Conservation (phyloP, 2,888 invertebrate species). For the Nasonia oneida region DNA sequence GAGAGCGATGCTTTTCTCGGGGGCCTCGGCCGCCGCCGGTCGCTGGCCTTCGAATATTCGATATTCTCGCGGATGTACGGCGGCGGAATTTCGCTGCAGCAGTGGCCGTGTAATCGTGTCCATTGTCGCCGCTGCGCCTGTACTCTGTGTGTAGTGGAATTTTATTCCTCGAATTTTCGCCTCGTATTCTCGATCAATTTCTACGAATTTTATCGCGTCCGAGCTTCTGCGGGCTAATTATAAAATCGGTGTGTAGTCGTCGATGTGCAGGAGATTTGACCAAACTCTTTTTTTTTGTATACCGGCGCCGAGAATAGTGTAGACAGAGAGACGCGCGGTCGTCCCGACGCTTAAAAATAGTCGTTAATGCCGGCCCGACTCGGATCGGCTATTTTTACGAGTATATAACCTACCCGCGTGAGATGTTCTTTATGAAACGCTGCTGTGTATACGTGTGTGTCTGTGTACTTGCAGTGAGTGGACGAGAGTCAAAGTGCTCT, state of each 20-base stretch:
- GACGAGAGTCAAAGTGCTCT: constrained; percentile 1
- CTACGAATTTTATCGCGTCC: neutral
- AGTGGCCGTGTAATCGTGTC: constrained; percentile 16
- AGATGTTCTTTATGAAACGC: constrained; percentile 25
- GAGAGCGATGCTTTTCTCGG: constrained; percentile 53
- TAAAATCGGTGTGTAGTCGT: no score
- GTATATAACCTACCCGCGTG: constrained; percentile 13
- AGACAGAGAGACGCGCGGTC: neutral
- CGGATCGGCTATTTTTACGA: constrained; percentile 58
- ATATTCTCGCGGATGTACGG: constrained; percentile 51
- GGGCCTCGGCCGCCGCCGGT: constrained; percentile 55
- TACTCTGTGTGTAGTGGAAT: neutral
- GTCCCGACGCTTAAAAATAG: constrained; percentile 55
- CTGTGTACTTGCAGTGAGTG: neutral
- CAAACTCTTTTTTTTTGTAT: neutral
- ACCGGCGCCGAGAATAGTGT: constrained; percentile 48
- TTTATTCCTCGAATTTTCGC: neutral
- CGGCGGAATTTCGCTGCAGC: constrained; percentile 48
- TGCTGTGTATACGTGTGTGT: neutral
- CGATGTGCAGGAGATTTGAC: neutral
- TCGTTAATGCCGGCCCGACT: constrained; percentile 48
- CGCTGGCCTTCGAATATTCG: constrained; percentile 62
- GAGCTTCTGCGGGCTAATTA: neutral
- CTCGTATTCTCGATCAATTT: neutral
- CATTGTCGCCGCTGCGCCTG: neutral